A percentile compares a stretch with the other conserved stretches of the same genome.
These are phyloP conservation scores for Phoxinus dragarum DNA, from an alignment of 2,797 vertebrate species.

Conservation along the genomic window DNA sequence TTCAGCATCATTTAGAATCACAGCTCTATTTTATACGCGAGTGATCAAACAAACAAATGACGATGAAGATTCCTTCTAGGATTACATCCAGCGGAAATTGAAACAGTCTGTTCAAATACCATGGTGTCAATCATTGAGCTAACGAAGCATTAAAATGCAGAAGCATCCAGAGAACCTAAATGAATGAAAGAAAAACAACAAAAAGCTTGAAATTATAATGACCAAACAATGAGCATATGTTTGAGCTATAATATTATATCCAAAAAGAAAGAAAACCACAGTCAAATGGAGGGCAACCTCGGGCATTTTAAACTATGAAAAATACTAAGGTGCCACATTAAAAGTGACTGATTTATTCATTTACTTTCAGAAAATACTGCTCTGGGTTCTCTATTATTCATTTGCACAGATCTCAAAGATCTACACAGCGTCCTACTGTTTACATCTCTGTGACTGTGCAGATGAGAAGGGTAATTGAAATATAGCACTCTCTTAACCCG, in stretches of 20 bases:
- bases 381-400: constrained; percentile 39
- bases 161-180: not conserved
- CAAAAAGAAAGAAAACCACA: not conserved
- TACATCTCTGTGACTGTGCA: constrained; percentile 25
- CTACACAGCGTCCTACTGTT: not conserved
- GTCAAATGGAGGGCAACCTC: constrained; percentile 14
- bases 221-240: constrained; percentile 5
- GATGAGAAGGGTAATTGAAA: constrained; percentile 37
- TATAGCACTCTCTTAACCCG: constrained; percentile 27
- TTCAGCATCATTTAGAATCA: not conserved
- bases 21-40: no score
- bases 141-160: not conserved
- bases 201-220: not conserved
- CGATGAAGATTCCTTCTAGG: no score
- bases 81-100: not conserved
- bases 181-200: not conserved
- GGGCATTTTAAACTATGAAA: constrained; percentile 16
- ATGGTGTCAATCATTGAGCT: not conserved
- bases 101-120: not conserved
- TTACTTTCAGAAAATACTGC: constrained; percentile 18
- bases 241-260: constrained; percentile 13
- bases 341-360: constrained; percentile 33
- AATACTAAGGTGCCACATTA: constrained; percentile 22
- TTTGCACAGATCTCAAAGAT: constrained; percentile 7
- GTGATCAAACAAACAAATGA: not conserved